Evolutionary conservation across 2,113 vertebrate species (phyloP), one percentile per base, ranked within the genome.

Genomic region (Emydura subglobosa): DNA sequence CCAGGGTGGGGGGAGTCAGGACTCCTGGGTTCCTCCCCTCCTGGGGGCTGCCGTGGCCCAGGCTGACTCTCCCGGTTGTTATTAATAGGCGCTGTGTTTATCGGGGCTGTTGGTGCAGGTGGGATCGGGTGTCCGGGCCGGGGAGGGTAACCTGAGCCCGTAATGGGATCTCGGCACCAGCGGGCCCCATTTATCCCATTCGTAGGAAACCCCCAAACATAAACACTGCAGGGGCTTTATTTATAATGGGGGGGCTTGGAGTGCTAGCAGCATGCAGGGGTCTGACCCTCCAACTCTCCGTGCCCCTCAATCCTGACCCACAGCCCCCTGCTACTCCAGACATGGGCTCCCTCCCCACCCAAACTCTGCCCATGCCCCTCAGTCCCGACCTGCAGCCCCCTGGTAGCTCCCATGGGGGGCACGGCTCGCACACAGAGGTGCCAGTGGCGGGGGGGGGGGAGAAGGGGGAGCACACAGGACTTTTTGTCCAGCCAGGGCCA

Each of bases 31-130:
- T 79, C 11, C 11, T 27, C 31, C 31, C 42, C 87, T 54, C 1
- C 22, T 47, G 51, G 39, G 44, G 42, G 61, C 39, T 82, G 79
- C n/a, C 29, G 31, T 61, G 51, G 12, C 47, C 84, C 79, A 21
- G 51, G 78, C 29, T 68, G 55, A 65, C 29, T 49, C 80, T 79
- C 72, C 31, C 3, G 16, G 39, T 55, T 83, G 81, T 87, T 92
- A 92, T 87, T 92, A 87, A 92, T 92, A 92, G 91, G 55, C 31
- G 25, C 68, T 1, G 10, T 92, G 85, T 92, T 92, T 83, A 82
- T 83, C 80, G 21, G 68, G 31, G 49, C 31, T 83, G 91, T 57
- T 83, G 61, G 78, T 54, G 80, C 91, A 83, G 72, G 91, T 87
- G 87, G 72, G 80, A 88, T 79, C 85, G 16, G 68, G 72, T 92